These are phyloP conservation scores for Oreochromis spilurus DNA, from an alignment of 2,113 vertebrate genomes.

Conservation along the genomic window DNA sequence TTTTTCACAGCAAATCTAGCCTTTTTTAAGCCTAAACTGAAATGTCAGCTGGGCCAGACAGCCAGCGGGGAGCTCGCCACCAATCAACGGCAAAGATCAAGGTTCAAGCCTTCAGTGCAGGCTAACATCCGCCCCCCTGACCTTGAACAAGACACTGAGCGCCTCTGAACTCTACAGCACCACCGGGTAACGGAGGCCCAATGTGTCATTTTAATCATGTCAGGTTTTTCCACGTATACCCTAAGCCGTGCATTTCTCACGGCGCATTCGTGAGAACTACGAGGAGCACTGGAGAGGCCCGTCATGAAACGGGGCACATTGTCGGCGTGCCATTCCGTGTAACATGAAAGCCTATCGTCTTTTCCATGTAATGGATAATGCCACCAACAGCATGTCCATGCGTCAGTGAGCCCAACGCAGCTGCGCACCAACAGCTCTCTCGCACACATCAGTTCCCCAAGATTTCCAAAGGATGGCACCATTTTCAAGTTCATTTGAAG, in stretches of 20 bases:
- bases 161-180: background rate
- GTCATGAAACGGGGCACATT: conserved; percentile 41
- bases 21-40: background rate
- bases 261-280: conserved; percentile 7
- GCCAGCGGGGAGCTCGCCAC: background rate
- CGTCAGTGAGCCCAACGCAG: conserved; percentile 22
- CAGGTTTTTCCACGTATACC: background rate
- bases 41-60: background rate
- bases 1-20: conserved; percentile 30
- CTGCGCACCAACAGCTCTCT: conserved; percentile 16
- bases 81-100: background rate
- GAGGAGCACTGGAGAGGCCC: background rate
- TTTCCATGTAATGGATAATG: conserved; percentile 61
- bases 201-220: conserved; percentile 5
- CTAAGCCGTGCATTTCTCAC: background rate
- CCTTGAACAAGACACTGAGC: conserved; percentile 26
- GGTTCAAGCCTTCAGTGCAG: conserved; percentile 6
- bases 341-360: conserved; percentile 43
- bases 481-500: conserved; percentile 23
- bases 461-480: conserved; percentile 59
- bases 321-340: conserved; percentile 40
- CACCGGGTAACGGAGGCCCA: background rate
- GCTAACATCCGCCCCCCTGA: conserved; percentile 10
- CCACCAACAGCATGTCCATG: conserved; percentile 33
- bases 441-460: background rate